Percentiles rank a stretch among this genome's conserved stretches.
These are phyloP conservation scores for Bombus waltoni DNA, from an alignment of 1,140 invertebrate genomes.

Conservation along the genomic window DNA sequence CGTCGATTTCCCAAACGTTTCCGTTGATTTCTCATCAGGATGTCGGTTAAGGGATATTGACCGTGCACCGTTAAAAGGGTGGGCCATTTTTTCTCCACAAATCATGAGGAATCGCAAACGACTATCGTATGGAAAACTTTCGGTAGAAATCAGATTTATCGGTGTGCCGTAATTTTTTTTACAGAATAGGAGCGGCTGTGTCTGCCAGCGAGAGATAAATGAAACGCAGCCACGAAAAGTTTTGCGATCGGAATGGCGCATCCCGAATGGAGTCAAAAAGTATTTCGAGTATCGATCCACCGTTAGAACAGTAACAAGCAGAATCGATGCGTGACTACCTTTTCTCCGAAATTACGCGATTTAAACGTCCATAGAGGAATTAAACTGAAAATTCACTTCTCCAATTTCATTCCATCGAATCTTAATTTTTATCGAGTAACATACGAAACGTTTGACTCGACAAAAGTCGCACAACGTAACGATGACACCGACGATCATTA, in stretches of 20 bases:
- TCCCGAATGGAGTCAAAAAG: slow-evolving; percentile 18
- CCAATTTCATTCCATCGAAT: neutral
- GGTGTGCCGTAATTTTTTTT: slow-evolving; percentile 64
- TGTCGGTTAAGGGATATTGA: neutral
- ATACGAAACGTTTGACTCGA: too few relatives aligned
- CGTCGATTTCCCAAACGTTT: neutral
- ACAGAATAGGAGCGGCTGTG: slow-evolving; percentile 62
- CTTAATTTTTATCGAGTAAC: neutral
- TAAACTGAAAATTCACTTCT: neutral
- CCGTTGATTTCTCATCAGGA: neutral
- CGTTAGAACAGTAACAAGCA: too few relatives aligned
- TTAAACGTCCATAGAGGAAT: neutral
- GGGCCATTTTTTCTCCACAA: slow-evolving; percentile 46
- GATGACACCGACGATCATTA: too few relatives aligned
- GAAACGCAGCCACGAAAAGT: slow-evolving; percentile 56
- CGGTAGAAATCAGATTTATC: slow-evolving; percentile 66
- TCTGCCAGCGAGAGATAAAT: slow-evolving; percentile 66
- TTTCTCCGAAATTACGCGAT: neutral
- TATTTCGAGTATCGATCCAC: slow-evolving; percentile 40
- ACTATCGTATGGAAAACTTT: slow-evolving; percentile 50
- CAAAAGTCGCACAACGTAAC: too few relatives aligned
- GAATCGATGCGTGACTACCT: neutral
- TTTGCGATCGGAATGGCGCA: slow-evolving; percentile 17
- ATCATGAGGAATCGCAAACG: slow-evolving; percentile 50
- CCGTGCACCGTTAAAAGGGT: slow-evolving; percentile 10